Base-by-base conservation (phyloP, 2,797 vertebrate species). In the Ptychadena robeensis region DNA sequence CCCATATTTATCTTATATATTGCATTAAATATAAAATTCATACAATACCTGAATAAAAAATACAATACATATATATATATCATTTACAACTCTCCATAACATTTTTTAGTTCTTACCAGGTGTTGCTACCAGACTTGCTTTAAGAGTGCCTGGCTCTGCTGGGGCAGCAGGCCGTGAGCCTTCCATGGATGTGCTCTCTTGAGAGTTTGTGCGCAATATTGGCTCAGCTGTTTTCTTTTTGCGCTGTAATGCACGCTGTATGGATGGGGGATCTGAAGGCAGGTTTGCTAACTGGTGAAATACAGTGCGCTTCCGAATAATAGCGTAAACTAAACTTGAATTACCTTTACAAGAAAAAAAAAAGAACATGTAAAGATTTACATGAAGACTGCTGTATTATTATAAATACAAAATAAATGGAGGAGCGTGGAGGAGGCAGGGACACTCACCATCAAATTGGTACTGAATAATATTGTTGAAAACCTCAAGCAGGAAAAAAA, bases 401-500 rank as follows among this genome's bases (percentile, higher is more conserved):
- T 8, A 53, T 53, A 53, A 53, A 53, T 22, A 22, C 18, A 53
- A 53, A 8, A 53, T 14, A 38, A 35, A 27, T n/a, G n/a, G n/a
- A n/a, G n/a, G 35, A 38, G 10, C 1, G 25, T 9, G 7, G 7
- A 15, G 31, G 3, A 70, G 7, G 22, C 10, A 4, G 32, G 35
- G 61, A 65, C 30, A 81, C 91, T 93, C 87, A 98, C 98, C 98
- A 22, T 99, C 98, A 91, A 99, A 99, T 88, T 99, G 98, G 87
- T 99, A 99, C 93, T 99, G 98, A 87, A 99, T 99, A 35, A 99
- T 98, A 86, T 99, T 99, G 91, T 99, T 99, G 88, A 99, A 99
- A 84, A 96, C 96, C 86, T 99, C 98, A 0, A 99, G 92, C 65
- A 99, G 93, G 88, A 99, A 99, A 90, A 99, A 99, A 73, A 97